These are phyloP conservation scores for Cephus cinctus DNA, from an alignment of 1,140 invertebrate species.

Conservation along the genomic window DNA sequence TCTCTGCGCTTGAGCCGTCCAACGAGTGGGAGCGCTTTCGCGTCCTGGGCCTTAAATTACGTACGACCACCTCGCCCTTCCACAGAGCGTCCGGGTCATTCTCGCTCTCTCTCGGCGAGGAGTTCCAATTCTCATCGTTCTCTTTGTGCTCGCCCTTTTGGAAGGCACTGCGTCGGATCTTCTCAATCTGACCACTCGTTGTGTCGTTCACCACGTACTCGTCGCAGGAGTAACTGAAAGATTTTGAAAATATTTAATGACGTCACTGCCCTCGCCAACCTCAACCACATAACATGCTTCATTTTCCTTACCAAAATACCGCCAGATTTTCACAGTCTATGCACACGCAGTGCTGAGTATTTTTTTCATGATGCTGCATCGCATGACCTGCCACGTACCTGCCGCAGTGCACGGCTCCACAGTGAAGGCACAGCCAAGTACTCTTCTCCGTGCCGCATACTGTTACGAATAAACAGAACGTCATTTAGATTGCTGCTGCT, in stretches of 20 bases:
- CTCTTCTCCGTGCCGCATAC: slow-evolving; percentile 69
- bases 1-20: slow-evolving; percentile 59
- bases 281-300: no score
- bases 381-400: slow-evolving; percentile 79
- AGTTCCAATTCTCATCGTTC: slow-evolving; percentile 48
- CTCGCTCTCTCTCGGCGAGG: slow-evolving; percentile 26
- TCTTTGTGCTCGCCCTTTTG: slow-evolving; percentile 47
- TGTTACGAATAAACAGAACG: no score
- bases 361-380: slow-evolving; percentile 67
- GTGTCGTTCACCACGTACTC: slow-evolving; percentile 79
- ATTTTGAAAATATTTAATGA: no score
- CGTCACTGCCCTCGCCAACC: no score
- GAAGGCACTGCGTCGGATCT: slow-evolving; percentile 57
- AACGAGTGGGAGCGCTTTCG: slow-evolving; percentile 63
- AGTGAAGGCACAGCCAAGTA: slow-evolving; percentile 76
- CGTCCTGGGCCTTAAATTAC: slow-evolving; percentile 61
- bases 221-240: slow-evolving; percentile 76
- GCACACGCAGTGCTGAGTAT: slow-evolving; percentile 67
- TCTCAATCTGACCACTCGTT: slow-evolving; percentile 61
- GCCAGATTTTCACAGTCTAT: slow-evolving; percentile 75
- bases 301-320: slow-evolving; percentile 70
- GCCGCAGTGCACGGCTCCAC: slow-evolving; percentile 73
- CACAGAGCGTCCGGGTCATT: slow-evolving; percentile 43
- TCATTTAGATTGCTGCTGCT: no score
- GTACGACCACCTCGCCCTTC: slow-evolving; percentile 58